Percentiles rank a stretch among this genome's conserved stretches.
Evolutionary conservation across 1,140 invertebrate species (phyloP).

Genomic region (Heliconius hewitsoni): DNA sequence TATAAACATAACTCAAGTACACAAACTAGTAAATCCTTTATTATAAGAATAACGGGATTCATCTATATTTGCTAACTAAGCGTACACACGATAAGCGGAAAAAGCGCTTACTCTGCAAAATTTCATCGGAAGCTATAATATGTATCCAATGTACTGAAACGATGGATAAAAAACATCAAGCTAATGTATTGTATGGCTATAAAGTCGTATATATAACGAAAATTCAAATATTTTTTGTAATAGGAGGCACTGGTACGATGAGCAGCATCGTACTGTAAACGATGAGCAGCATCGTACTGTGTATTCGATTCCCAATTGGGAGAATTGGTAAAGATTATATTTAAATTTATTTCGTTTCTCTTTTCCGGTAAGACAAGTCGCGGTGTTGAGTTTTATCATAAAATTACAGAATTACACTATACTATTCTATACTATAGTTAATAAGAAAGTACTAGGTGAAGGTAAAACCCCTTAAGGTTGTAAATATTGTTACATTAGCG

Average conservation of each 20-base stretch:
- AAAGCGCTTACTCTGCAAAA: constrained; percentile 3
- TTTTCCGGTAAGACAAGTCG: too few relatives aligned
- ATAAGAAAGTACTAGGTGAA: too few relatives aligned
- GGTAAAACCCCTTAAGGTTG: too few relatives aligned
- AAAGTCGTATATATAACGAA: constrained; percentile 16
- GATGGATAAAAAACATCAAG: constrained; percentile 18
- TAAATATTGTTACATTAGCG: too few relatives aligned
- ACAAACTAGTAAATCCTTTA: neutral
- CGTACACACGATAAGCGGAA: neutral
- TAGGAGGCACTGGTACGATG: too few relatives aligned
- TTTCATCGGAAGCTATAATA: constrained; percentile 1
- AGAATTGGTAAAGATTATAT: neutral
- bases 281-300: neutral
- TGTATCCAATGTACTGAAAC: constrained; percentile 26
- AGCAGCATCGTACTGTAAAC: too few relatives aligned
- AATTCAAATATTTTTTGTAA: neutral
- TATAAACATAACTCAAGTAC: too few relatives aligned
- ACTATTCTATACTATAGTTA: too few relatives aligned
- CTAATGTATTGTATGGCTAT: constrained; percentile 26
- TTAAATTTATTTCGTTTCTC: neutral
- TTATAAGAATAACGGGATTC: neutral
- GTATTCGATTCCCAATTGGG: neutral
- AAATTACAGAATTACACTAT: too few relatives aligned
- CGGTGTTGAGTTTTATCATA: too few relatives aligned
- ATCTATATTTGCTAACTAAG: constrained; percentile 2